Evolutionary conservation across 2,888 invertebrate species (phyloP).

Genomic region (Empis livida): DNA sequence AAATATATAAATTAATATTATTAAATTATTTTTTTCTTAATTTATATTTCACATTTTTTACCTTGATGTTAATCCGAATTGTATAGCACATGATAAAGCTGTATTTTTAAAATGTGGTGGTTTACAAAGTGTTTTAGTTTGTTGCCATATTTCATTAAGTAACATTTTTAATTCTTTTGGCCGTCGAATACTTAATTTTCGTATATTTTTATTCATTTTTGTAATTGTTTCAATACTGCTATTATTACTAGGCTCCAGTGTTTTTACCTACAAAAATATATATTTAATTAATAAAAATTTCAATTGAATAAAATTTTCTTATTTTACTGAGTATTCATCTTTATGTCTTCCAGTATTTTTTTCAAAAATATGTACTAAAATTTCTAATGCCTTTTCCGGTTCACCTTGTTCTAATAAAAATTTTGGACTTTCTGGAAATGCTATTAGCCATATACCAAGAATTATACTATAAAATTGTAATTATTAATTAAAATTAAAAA

Average conservation of each 20-base stretch:
- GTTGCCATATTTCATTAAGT: slow-evolving; percentile 55
- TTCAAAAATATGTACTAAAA: slow-evolving; percentile 54
- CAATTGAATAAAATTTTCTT: slow-evolving; percentile 1
- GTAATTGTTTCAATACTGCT: slow-evolving; percentile 48
- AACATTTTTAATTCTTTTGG: slow-evolving; percentile 58
- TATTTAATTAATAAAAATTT: neutral
- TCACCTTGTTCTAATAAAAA: slow-evolving; percentile 70
- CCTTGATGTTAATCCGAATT: slow-evolving; percentile 71
- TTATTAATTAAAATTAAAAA: neutral
- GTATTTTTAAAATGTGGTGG: slow-evolving; percentile 65
- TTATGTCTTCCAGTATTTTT: slow-evolving; percentile 58
- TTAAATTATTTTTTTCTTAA: neutral
- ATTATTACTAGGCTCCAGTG: slow-evolving; percentile 49
- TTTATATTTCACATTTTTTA: no score
- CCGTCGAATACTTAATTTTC: slow-evolving; percentile 55
- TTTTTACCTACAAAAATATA: slow-evolving; percentile 50
- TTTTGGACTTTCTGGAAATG: slow-evolving; percentile 72
- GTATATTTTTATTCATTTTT: slow-evolving; percentile 50
- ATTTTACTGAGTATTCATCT: slow-evolving; percentile 54
- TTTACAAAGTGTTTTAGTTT: slow-evolving; percentile 59
- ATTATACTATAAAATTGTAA: slow-evolving; percentile 17
- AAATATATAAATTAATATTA: slow-evolving; percentile 9
- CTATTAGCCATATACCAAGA: slow-evolving; percentile 48
- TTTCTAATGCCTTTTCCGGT: slow-evolving; percentile 57
- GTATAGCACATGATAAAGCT: slow-evolving; percentile 62